Conservation (phyloP, 1,140 invertebrate genomes). For the Idris sp. region DNA sequence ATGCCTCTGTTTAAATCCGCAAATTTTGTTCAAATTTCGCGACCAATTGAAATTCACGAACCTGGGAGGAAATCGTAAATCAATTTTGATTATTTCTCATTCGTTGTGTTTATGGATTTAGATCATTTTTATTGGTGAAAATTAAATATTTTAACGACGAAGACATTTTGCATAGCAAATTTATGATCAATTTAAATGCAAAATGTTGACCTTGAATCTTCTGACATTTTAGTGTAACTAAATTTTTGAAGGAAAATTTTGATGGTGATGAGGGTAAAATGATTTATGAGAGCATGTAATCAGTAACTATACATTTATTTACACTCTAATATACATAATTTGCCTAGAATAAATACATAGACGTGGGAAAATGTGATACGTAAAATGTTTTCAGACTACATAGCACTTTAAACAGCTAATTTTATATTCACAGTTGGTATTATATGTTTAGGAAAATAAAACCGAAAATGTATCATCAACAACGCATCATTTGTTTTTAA, state of each 20-base stretch:
- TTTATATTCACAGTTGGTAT: not conserved
- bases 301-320: slow-evolving; percentile 77
- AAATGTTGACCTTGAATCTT: too few species aligned
- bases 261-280: too few species aligned
- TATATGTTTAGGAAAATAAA: slow-evolving; percentile 19
- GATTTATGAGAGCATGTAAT: slow-evolving; percentile 3
- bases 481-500: too few species aligned
- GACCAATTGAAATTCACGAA: slow-evolving; percentile 28
- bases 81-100: slow-evolving; percentile 50
- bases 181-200: too few species aligned
- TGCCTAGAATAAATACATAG: slow-evolving; percentile 67
- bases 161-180: too few species aligned
- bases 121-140: slow-evolving; percentile 14
- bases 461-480: too few species aligned
- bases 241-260: too few species aligned
- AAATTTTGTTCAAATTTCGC: not conserved
- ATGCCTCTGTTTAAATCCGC: slow-evolving; percentile 5
- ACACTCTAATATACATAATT: slow-evolving; percentile 76
- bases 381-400: slow-evolving; percentile 32
- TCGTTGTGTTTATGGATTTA: slow-evolving; percentile 9
- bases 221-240: too few species aligned
- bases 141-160: slow-evolving; percentile 27
- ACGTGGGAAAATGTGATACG: slow-evolving; percentile 41
- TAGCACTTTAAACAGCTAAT: slow-evolving; percentile 8
- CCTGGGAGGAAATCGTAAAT: slow-evolving; percentile 48